Evolutionary conservation across 2,113 vertebrate species (phyloP).

Genomic region (Morphnarchus princeps): DNA sequence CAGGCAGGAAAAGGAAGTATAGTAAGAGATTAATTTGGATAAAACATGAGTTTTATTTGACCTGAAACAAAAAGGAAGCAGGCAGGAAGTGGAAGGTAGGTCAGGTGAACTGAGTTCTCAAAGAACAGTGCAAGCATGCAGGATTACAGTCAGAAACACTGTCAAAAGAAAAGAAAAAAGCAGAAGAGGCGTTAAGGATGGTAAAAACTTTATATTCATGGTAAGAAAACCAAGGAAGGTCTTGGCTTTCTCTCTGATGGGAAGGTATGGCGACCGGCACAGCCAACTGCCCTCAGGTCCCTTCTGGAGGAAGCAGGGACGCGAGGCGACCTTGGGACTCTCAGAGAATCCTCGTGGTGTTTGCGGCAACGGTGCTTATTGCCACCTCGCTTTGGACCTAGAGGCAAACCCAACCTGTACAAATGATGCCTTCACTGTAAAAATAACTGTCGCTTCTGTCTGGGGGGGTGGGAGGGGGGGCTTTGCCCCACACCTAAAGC

Average conservation of each 20-base stretch:
- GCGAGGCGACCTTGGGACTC: fast-evolving
- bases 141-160: neutral
- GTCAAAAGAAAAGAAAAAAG: neutral
- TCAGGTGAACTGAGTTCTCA: neutral
- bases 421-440: fast-evolving
- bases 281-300: fast-evolving
- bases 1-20: neutral
- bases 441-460: fast-evolving
- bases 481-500: too few species aligned
- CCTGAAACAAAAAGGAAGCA: neutral
- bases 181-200: fast-evolving
- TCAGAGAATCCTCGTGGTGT: fast-evolving
- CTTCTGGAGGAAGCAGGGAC: fast-evolving
- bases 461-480: too few species aligned
- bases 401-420: neutral
- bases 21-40: fast-evolving
- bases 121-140: neutral
- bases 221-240: neutral
- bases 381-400: fast-evolving
- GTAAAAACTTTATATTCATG: fast-evolving
- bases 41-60: neutral
- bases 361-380: fast-evolving
- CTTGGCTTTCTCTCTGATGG: neutral
- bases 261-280: neutral
- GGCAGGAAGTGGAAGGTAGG: neutral